These are phyloP conservation scores for Choloepus hoffmanni DNA, from an alignment of 2,113 vertebrate genomes.

Conservation along the genomic window DNA sequence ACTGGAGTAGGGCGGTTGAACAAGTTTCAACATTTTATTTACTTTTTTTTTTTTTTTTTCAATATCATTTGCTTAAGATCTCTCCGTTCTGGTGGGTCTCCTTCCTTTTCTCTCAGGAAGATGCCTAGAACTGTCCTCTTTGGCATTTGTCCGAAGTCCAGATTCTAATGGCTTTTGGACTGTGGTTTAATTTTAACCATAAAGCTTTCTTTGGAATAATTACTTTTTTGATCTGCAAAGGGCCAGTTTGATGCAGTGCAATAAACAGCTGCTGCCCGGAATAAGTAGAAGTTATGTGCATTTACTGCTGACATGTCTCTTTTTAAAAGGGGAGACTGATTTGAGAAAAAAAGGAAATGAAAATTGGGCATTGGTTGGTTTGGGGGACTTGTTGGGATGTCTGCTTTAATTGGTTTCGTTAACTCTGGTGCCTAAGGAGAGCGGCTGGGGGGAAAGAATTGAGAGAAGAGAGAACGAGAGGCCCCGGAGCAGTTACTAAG, in stretches of 20 bases:
- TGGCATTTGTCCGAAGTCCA: slow-evolving; percentile 67
- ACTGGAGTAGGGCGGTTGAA: slow-evolving; percentile 56
- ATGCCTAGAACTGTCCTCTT: slow-evolving; percentile 22
- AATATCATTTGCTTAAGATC: not conserved
- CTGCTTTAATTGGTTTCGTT: not conserved
- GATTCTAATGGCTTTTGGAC: slow-evolving; percentile 42
- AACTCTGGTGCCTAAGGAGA: not conserved
- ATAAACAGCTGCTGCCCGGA: not conserved
- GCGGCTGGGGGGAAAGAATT: not conserved
- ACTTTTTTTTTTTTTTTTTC: slow-evolving; percentile 39
- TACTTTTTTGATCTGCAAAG: slow-evolving; percentile 66
- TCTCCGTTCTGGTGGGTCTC: not conserved
- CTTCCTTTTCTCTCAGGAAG: not conserved
- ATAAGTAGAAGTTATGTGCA: not conserved
- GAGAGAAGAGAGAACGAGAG: not conserved
- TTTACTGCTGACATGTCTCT: not conserved
- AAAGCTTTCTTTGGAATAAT: slow-evolving; percentile 63
- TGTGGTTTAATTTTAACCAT: slow-evolving; percentile 73
- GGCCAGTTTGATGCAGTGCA: not conserved
- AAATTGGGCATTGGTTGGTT: not conserved
- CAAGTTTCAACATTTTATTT: slow-evolving; percentile 66
- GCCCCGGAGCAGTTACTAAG: not conserved
- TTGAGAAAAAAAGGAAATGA: not conserved
- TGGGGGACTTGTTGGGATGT: not conserved
- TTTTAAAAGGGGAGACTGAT: not conserved